Evolutionary conservation across 2,113 vertebrate species (phyloP), one percentile per base, ranked within the genome.

Genomic region (Nyctibius bracteatus): DNA sequence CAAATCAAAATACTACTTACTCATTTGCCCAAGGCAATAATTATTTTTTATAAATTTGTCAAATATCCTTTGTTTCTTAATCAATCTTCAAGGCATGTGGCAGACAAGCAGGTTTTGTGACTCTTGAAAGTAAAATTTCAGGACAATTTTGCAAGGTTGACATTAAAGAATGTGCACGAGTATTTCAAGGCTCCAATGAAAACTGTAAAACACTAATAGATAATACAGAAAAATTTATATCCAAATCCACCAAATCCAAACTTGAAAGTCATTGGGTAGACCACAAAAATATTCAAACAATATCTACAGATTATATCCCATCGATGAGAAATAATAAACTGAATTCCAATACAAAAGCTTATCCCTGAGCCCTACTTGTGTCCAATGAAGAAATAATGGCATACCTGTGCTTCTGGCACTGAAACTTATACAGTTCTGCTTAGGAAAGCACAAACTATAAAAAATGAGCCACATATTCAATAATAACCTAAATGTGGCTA

Each of bases 1-100:
- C 61, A 91, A 95, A 94, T 94, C 78, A 89, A 96, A 94, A 91
- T 87, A 81, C 33, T 89, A 90, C 55, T 87, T 79, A 81, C 20
- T 54, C 28, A 49, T 54, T 93, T 87, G 65, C 73, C 61, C 66
- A 63, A 16, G 37, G 90, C 44, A 87, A 81, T 73, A 77, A 77
- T 78, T 83, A 55, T 80, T 90, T 90, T 88, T 94, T 46, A 93
- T 84, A 92, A 91, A 86, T 43, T 91, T 95, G 68, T 81, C 81
- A 94, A 75, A 49, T 43, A 79, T 9, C 51, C 39, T 92, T 86
- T 72, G 43, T 93, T 94, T 95, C 66, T 91, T 84, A 82, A 83
- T 85, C 86, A 81, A 8, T 86, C 51, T 84, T 81, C 67, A 88
- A 28, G 15, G 51, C n/a, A 85, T 9, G 6, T 52, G 41, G 28